phyloP scores from a whole-genome alignment of 1,140 invertebrate species.

The Danaus melanippus region DNA sequence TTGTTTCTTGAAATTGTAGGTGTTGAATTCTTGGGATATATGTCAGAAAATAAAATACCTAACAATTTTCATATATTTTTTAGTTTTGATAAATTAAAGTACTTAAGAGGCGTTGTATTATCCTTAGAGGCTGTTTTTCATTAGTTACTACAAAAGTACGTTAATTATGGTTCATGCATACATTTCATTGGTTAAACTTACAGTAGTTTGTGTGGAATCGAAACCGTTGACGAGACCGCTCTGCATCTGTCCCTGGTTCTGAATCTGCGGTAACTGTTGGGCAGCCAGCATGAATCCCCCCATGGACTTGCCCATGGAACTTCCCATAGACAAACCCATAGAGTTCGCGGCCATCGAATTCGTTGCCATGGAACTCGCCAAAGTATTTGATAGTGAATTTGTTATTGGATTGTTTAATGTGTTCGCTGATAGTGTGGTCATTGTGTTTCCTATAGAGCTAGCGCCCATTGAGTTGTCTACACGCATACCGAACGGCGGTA shows the following conservation, averaged over 20 bases:
- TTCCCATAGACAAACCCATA: constrained; percentile 22
- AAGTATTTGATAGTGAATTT: constrained; percentile 16
- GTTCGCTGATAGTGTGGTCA: constrained; percentile 23
- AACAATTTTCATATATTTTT: too few species aligned
- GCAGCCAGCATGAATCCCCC: constrained; percentile 43
- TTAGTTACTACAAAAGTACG: not conserved
- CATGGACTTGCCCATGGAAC: constrained; percentile 20
- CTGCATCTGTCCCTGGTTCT: constrained; percentile 40
- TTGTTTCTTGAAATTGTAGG: too few species aligned
- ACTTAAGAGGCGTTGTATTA: too few species aligned
- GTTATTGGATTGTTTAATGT: constrained; percentile 19
- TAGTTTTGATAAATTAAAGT: too few species aligned
- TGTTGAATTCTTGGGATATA: too few species aligned
- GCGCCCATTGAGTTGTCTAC: constrained; percentile 53
- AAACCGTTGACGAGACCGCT: constrained; percentile 50
- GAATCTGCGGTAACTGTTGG: constrained; percentile 36
- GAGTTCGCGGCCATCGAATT: constrained; percentile 19
- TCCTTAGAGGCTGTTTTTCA: too few species aligned
- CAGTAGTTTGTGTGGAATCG: constrained; percentile 42
- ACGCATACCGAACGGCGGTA: constrained; percentile 69
- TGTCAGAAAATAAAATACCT: too few species aligned
- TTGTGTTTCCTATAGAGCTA: constrained; percentile 31
- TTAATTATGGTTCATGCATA: not conserved
- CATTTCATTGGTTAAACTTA: constrained; percentile 27
- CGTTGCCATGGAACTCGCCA: constrained; percentile 12